phyloP scores from a whole-genome alignment of 2,888 invertebrate species.

The Nemoura dubitans region DNA sequence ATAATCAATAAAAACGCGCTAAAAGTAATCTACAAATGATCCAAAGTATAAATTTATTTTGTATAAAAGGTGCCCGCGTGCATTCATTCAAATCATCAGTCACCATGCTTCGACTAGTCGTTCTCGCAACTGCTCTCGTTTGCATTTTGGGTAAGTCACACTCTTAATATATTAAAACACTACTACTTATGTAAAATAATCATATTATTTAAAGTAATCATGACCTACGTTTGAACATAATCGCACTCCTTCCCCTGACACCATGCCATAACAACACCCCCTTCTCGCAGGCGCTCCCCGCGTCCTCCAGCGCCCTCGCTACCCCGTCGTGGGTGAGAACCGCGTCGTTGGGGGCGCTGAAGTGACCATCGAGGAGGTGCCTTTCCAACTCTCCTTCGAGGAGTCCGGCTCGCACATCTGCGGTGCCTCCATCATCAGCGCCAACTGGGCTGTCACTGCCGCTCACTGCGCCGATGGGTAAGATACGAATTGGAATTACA shows the following conservation, averaged over 20 bases:
- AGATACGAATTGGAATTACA: too few relatives aligned
- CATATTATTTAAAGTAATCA: too few relatives aligned
- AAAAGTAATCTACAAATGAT: background rate
- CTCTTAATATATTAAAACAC: too few relatives aligned
- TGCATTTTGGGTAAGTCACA: background rate
- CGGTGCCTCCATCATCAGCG: constrained; percentile 43
- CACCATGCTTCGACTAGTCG: background rate
- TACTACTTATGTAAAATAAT: too few relatives aligned
- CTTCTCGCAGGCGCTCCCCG: background rate
- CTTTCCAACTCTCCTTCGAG: constrained; percentile 38
- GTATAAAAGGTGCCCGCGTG: background rate
- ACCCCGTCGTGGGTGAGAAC: background rate
- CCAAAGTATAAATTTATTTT: background rate
- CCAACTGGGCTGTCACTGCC: constrained; percentile 35
- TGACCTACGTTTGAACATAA: too few relatives aligned
- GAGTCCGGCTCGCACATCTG: constrained; percentile 31
- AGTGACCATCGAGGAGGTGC: constrained; percentile 13
- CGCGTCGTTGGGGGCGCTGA: constrained; percentile 31
- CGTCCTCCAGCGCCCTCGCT: constrained; percentile 3
- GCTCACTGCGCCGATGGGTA: constrained; percentile 41
- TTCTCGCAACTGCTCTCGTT: constrained; percentile 10
- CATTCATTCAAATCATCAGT: background rate
- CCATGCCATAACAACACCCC: too few relatives aligned
- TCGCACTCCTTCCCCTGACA: too few relatives aligned
- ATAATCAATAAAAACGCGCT: background rate